Evolutionary conservation across 2,888 invertebrate species (phyloP), one percentile per base, ranked within the genome.

Genomic region (Mythimna loreyi): DNA sequence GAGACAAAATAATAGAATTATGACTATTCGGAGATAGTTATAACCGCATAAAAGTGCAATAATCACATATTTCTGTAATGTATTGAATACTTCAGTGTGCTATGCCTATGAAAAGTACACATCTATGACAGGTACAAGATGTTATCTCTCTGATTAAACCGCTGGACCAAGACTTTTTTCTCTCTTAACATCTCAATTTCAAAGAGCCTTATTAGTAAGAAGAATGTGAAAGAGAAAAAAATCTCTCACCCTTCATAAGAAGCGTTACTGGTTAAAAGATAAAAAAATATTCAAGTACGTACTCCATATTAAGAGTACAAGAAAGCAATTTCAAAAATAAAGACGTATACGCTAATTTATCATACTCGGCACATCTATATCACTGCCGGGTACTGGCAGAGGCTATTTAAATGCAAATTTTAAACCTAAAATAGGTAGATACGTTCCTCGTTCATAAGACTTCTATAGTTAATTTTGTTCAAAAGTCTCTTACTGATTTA

Each of bases 381-480:
- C 86, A 85, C 77, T 83, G 85, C 79, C 83, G 60, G 16, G 50
- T 72, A 78, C 62, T 75, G 67, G 60, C 62, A 61, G 4, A 70
- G 78, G 85, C 90, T 87, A 91, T 92, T 90, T 92, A 89, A 89
- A 92, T 91, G 91, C 88, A 85, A 92, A 91, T 92, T 91, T 90
- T 78, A 89, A 90, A 89, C 84, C 87, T 85, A 85, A 87, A 87
- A 87, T 87, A 85, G 82, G 78, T 80, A 75, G 73, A 72, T 81
- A 85, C 61, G 67, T 71, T 28, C 62, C 65, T 59, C 55, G 76
- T 65, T 75, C 65, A 80, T 72, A 68, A 62, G 67, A 76, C 72
- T 68, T 67, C 72, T 69, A 62, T 49, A 85, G 83, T 88, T 90
- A 91, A 91, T 90, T 90, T 89, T 83, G 87, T 85, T 91, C 89